A percentile compares a stretch with the other conserved stretches of the same genome.
Evolutionary conservation across 2,888 invertebrate species (phyloP).

Genomic region (Perdita meconis): DNA sequence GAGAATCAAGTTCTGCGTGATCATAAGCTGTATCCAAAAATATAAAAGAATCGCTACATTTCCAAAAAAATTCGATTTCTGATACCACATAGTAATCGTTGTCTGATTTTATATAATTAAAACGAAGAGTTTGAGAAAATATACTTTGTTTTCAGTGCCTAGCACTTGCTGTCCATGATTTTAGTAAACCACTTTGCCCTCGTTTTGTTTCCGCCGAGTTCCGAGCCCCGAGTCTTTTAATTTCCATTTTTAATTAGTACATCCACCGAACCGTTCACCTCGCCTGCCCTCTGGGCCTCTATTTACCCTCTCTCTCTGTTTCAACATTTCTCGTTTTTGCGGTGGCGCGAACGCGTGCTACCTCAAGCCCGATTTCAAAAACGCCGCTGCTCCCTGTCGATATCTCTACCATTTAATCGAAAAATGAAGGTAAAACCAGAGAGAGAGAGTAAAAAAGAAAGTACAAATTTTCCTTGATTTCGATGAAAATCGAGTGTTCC

Average conservation of each 20-base stretch:
- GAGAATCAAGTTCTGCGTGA: too few relatives aligned
- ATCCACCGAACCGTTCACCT: slow-evolving; percentile 67
- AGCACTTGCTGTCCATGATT: slow-evolving; percentile 11
- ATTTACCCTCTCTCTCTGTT: slow-evolving; percentile 24
- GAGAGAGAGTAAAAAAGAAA: slow-evolving; percentile 11
- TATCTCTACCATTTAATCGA: slow-evolving; percentile 52
- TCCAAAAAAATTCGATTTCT: too few relatives aligned
- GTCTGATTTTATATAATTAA: too few relatives aligned
- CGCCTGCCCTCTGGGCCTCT: slow-evolving; percentile 47
- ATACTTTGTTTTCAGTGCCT: background rate
- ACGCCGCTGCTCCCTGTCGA: slow-evolving; percentile 41
- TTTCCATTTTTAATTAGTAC: slow-evolving; percentile 72
- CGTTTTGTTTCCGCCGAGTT: slow-evolving; percentile 27
- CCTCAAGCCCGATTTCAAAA: slow-evolving; percentile 48
- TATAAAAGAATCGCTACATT: too few relatives aligned
- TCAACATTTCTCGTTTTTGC: slow-evolving; percentile 43
- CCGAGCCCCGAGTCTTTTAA: slow-evolving; percentile 58
- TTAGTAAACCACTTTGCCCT: slow-evolving; percentile 20
- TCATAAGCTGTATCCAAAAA: too few relatives aligned
- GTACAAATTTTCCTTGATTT: slow-evolving; percentile 7
- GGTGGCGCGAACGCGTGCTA: slow-evolving; percentile 36
- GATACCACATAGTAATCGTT: too few relatives aligned
- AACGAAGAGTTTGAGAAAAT: too few relatives aligned
- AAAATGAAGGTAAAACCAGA: slow-evolving; percentile 32
- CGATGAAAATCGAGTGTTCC: slow-evolving; percentile 32